Base-by-base conservation (phyloP, 2,113 vertebrate genomes). In the Sinocyclocheilus anophthalmus region DNA sequence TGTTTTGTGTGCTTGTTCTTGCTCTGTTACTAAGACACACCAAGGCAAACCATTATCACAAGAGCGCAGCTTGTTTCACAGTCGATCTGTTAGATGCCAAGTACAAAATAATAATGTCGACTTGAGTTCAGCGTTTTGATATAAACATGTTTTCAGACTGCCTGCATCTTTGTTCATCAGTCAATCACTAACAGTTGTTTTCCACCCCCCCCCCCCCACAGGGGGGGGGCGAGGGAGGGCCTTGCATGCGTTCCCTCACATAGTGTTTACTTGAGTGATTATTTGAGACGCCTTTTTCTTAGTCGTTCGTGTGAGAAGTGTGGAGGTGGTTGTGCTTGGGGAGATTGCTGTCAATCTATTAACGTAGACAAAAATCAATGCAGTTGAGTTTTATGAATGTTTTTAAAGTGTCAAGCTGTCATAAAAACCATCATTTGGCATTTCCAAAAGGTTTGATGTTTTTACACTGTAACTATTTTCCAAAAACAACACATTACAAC, bases 291-390 rank as follows among this genome's bases (percentile, higher is more conserved):
- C n/a, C n/a, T n/a, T n/a, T n/a, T n/a, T n/a, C n/a, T n/a, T n/a
- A n/a, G n/a, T n/a, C n/a, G n/a, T n/a, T n/a, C n/a, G n/a, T n/a
- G 94, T 92, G 92, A 92, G 92, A 92, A 69, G 75, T 0, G 5
- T 89, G 91, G 89, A 88, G 90, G 89, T 91, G 90, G 90, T 92
- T 30, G 14, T 48, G 16, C 2, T 53, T 8, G 18, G 7, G 3
- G 26, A 69, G 16, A 20, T 18, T 18, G 18, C 10, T 69, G 61
- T 77, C 76, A 57, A 22, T 42, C 20, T 22, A 48, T 75, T 14
- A 75, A n/a, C 39, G 22, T 7, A 45, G 45, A 48, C 45, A 48
- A 48, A 48, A 12, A 48, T 48, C 45, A 48, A 48, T 48, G 45
- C 45, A 9, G 14, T 26, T 20, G 6, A 30, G n/a, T 76, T 16